phyloP scores from a whole-genome alignment of 2,888 invertebrate species.

The Melikaiella ostensackeni region DNA sequence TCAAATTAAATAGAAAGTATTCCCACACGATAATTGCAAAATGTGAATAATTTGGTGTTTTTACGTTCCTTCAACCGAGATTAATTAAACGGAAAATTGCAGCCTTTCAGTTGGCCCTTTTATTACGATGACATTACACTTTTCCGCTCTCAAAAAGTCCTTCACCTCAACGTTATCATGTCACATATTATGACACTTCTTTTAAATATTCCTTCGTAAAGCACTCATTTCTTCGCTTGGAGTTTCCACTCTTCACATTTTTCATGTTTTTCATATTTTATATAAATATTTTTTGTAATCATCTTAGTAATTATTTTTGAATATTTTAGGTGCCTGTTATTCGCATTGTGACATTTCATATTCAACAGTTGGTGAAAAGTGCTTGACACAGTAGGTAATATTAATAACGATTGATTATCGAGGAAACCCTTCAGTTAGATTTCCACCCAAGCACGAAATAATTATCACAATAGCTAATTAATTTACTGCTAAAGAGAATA shows the following conservation, averaged over 20 bases:
- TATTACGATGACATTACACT: constrained; percentile 68
- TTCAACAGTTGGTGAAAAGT: neutral
- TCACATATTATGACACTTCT: neutral
- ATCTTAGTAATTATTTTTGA: neutral
- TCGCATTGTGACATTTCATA: neutral
- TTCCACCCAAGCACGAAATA: constrained; percentile 18
- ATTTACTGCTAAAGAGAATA: constrained; percentile 21
- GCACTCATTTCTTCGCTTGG: neutral
- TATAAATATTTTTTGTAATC: neutral
- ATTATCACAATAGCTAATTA: constrained; percentile 23
- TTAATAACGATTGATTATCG: constrained; percentile 18
- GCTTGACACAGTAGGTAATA: neutral
- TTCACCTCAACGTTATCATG: constrained; percentile 33
- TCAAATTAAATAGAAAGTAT: too few relatives aligned
- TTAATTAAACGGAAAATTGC: constrained; percentile 71
- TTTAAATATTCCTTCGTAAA: neutral
- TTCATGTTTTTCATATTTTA: neutral
- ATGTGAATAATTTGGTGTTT: constrained; percentile 52
- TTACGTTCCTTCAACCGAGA: constrained; percentile 61
- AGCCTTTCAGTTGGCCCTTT: constrained; percentile 51
- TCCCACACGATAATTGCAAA: too few relatives aligned
- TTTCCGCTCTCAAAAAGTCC: constrained; percentile 68
- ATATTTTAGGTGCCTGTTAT: neutral
- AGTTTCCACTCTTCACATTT: neutral
- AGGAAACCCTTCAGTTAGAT: neutral